phyloP scores from a whole-genome alignment of 1,140 invertebrate species.

The Drosophila jambulina region DNA sequence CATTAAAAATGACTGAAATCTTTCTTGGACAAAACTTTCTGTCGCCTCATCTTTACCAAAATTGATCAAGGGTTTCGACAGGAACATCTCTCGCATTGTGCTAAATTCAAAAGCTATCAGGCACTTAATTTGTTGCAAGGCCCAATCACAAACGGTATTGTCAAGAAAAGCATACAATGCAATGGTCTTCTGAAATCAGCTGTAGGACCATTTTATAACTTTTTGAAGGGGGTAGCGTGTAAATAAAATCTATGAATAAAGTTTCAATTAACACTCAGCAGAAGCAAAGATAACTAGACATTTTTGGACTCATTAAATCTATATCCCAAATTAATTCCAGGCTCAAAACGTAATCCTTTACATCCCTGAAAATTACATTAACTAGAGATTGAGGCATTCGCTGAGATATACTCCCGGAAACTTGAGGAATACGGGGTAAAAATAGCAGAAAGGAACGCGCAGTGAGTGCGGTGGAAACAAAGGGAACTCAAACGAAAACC shows the following conservation, averaged over 20 bases:
- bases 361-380: neutral
- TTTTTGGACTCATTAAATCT: neutral
- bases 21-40: slow-evolving; percentile 17
- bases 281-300: neutral
- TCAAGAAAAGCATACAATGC: too few relatives aligned
- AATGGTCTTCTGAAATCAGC: too few relatives aligned
- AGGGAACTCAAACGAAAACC: slow-evolving; percentile 45
- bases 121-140: too few relatives aligned
- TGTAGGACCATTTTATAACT: too few relatives aligned
- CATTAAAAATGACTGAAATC: slow-evolving; percentile 43
- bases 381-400: neutral
- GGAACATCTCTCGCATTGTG: neutral
- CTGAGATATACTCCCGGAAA: neutral
- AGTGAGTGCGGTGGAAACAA: slow-evolving; percentile 21
- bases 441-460: slow-evolving; percentile 17
- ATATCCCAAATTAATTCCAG: neutral
- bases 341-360: neutral
- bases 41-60: slow-evolving; percentile 9
- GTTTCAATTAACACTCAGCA: neutral
- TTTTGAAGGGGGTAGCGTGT: neutral
- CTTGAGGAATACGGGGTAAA: slow-evolving; percentile 3
- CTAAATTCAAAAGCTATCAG: neutral
- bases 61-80: neutral
- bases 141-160: too few relatives aligned
- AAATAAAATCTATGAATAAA: neutral